These are phyloP conservation scores for Microctenopoma lineatum DNA, from an alignment of 2,797 vertebrate species.

Conservation along the genomic window DNA sequence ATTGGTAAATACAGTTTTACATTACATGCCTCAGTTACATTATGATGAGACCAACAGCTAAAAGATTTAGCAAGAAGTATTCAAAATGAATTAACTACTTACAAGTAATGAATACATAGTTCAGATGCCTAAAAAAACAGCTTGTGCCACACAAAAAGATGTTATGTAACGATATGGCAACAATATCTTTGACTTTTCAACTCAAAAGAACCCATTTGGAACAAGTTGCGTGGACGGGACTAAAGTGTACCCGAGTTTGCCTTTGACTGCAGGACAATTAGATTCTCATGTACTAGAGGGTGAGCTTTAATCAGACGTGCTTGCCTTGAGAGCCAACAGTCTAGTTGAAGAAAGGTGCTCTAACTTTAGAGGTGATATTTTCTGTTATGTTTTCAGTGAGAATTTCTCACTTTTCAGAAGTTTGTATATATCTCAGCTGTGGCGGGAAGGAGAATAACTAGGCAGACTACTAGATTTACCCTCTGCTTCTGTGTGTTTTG, in stretches of 20 bases:
- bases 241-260: too few species aligned
- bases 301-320: slow-evolving; percentile 61
- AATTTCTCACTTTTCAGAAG: slow-evolving; percentile 24
- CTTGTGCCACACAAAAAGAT: too few species aligned
- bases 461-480: slow-evolving; percentile 57
- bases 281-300: slow-evolving; percentile 63
- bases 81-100: not conserved
- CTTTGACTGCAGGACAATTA: slow-evolving; percentile 64
- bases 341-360: slow-evolving; percentile 5
- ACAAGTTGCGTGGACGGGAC: too few species aligned
- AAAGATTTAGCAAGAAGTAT: not conserved
- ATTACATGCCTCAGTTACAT: too few species aligned
- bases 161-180: too few species aligned
- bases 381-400: slow-evolving; percentile 11
- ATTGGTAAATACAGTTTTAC: too few species aligned
- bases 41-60: not conserved
- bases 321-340: slow-evolving; percentile 29
- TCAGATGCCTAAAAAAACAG: too few species aligned
- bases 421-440: slow-evolving; percentile 23
- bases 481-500: slow-evolving; percentile 69
- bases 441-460: slow-evolving; percentile 38
- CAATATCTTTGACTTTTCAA: too few species aligned
- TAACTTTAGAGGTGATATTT: slow-evolving; percentile 9
- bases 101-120: not conserved
- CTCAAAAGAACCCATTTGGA: too few species aligned